Percentiles rank a stretch among this genome's conserved stretches.
Evolutionary conservation across 2,113 vertebrate species (phyloP).

Genomic region (Chamaea fasciata): DNA sequence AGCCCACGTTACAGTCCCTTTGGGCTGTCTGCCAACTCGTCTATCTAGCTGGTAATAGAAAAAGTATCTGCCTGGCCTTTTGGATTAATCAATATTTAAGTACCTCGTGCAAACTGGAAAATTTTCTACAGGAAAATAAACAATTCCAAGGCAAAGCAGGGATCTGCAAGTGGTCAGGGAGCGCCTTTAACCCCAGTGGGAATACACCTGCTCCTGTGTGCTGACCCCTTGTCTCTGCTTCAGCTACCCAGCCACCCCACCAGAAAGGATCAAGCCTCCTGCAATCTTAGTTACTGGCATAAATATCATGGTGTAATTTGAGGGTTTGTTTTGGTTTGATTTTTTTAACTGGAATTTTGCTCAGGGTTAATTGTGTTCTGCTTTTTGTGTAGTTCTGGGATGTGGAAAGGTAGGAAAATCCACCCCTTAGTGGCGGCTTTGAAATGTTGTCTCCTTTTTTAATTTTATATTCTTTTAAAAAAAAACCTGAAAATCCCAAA

Average conservation of each 20-base stretch:
- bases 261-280: background rate
- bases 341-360: background rate
- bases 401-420: background rate
- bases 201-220: background rate
- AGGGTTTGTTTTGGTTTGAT: background rate
- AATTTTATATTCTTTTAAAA: background rate
- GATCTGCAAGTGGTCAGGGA: background rate
- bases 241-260: background rate
- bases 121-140: background rate
- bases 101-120: background rate
- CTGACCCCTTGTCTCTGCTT: background rate
- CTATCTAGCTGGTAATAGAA: background rate
- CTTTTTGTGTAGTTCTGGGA: background rate
- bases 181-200: background rate
- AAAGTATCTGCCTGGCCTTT: background rate
- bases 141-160: background rate
- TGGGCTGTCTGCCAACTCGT: slow-evolving; percentile 2
- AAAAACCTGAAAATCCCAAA: background rate
- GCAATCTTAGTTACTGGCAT: background rate
- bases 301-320: background rate
- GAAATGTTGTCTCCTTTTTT: background rate
- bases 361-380: background rate
- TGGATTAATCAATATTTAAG: slow-evolving; percentile 7
- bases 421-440: background rate
- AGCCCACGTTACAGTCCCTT: background rate